These are phyloP conservation scores for Aphelenchoides besseyi DNA, from an alignment of 1,140 invertebrate species.

Conservation along the genomic window DNA sequence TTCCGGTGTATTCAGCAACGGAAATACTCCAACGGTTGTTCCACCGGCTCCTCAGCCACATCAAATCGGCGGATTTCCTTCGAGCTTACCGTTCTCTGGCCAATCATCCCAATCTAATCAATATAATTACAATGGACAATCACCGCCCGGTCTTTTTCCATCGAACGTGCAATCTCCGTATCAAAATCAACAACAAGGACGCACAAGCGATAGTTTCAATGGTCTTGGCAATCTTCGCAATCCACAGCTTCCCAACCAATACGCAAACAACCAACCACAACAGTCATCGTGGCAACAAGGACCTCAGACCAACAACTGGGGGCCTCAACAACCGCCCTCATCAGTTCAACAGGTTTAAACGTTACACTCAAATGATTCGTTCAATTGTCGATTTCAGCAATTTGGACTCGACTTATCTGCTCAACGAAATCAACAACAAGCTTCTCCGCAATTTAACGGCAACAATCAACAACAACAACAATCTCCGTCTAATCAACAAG, in stretches of 20 bases:
- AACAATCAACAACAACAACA: conserved; percentile 3
- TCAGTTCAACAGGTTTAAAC: too few relatives aligned
- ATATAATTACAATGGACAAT: background rate
- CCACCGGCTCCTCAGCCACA: conserved; percentile 1
- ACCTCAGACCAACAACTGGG: background rate
- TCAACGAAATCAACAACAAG: conserved; percentile 10
- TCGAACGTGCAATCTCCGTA: background rate
- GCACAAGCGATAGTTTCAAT: background rate
- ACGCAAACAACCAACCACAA: background rate
- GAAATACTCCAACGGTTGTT: conserved; percentile 14
- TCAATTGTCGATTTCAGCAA: background rate
- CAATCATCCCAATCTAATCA: background rate
- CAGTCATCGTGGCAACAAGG: background rate
- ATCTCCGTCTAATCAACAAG: background rate
- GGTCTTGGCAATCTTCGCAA: background rate
- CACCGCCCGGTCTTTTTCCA: background rate
- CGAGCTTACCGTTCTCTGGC: background rate
- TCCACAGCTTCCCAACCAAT: background rate
- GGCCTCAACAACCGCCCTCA: background rate
- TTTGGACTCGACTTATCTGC: background rate
- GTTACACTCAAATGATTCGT: background rate
- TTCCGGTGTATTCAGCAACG: too few relatives aligned
- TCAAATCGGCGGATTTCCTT: background rate
- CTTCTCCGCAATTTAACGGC: conserved; percentile 1
- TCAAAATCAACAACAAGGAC: background rate